Evolutionary conservation across 2,888 invertebrate species (phyloP).

Genomic region (Archips crataeganus): DNA sequence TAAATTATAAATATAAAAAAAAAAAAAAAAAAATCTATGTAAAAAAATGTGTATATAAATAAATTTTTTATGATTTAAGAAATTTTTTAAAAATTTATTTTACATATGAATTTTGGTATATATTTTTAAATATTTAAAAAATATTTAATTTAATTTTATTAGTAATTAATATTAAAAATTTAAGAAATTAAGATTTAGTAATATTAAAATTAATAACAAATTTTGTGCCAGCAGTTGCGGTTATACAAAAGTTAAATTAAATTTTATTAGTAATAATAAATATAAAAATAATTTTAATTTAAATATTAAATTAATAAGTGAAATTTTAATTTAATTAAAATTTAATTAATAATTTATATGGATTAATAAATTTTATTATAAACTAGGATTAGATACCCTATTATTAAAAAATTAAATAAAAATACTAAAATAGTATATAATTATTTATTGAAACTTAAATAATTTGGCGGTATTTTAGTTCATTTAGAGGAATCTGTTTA

Average conservation of each 20-base stretch:
- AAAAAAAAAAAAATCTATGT: conserved; percentile 70
- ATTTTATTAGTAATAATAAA: conserved; percentile 67
- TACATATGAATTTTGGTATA: neutral
- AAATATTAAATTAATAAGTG: conserved; percentile 83
- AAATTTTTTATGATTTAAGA: conserved; percentile 77
- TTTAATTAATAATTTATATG: conserved; percentile 62
- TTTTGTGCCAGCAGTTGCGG: conserved; percentile 90
- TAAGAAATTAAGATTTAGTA: conserved; percentile 87
- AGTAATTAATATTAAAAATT: conserved; percentile 85
- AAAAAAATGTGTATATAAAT: conserved; percentile 56
- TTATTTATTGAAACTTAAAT: conserved; percentile 49
- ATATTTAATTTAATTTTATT: conserved; percentile 63
- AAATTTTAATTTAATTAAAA: conserved; percentile 84
- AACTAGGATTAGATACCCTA: conserved; percentile 90
- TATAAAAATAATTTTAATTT: conserved; percentile 56
- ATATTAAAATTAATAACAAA: conserved; percentile 86
- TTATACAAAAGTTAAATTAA: conserved; percentile 86
- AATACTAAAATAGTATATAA: conserved; percentile 85
- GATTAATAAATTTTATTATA: conserved; percentile 77
- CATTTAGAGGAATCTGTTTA: conserved; percentile 89
- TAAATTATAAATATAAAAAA: conserved; percentile 55
- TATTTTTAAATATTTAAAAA: conserved; percentile 72
- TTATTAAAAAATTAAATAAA: conserved; percentile 85
- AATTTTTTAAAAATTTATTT: neutral
- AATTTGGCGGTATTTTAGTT: conserved; percentile 89